Conservation (phyloP, 2,113 vertebrate genomes). For the Phrynocephalus versicolor region DNA sequence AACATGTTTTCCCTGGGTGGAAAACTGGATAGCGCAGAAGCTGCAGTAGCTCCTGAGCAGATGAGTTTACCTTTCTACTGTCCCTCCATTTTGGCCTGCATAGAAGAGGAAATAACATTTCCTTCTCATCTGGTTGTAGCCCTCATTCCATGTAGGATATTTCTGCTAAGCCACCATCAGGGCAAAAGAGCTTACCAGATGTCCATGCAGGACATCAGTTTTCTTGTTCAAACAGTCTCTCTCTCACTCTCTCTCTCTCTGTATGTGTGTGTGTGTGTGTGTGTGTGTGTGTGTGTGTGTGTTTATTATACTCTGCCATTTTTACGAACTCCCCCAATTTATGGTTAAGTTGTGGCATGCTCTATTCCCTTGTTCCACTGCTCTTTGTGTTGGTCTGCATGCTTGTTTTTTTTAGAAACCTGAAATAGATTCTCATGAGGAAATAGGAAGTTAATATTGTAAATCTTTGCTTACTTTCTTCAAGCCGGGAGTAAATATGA, state of each 20-base stretch:
- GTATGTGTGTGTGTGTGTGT: no score
- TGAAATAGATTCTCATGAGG: background rate
- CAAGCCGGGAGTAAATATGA: background rate
- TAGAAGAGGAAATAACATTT: constrained; percentile 1
- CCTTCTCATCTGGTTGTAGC: constrained; percentile 32
- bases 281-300: no score
- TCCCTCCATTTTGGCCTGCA: constrained; percentile 15
- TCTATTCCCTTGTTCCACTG: rapidly evolving
- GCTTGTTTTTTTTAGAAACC: background rate
- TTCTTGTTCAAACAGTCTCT: constrained; percentile 17
- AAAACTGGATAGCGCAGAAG: background rate
- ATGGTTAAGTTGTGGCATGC: background rate
- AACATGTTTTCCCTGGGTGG: constrained; percentile 13
- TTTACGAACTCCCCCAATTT: constrained; percentile 45
- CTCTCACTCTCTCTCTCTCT: no score
- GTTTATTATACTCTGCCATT: constrained; percentile 15
- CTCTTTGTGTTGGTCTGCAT: background rate
- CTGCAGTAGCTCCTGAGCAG: constrained; percentile 26
- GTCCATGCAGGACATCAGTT: background rate
- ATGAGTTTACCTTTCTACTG: constrained; percentile 46
- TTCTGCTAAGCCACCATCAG: constrained; percentile 8
- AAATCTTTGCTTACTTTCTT: constrained; percentile 17
- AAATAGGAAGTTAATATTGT: background rate
- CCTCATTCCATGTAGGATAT: background rate
- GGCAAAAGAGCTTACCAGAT: constrained; percentile 35